Evolutionary conservation across 2,888 invertebrate genomes (phyloP).

Genomic region (Anthophora plumipes): DNA sequence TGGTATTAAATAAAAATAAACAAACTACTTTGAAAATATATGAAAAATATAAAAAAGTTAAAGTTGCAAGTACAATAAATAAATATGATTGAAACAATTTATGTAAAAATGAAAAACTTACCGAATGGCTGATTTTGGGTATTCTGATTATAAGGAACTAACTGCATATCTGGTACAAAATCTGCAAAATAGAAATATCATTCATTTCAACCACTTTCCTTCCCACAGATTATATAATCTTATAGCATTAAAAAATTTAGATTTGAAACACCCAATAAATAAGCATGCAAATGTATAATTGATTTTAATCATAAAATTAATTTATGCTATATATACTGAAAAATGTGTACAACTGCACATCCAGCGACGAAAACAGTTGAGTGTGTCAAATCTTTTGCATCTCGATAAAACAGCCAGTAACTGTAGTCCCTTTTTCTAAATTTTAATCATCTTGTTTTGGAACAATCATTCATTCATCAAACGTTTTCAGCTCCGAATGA

Average conservation of each 20-base stretch:
- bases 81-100: background rate
- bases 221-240: conserved; percentile 2
- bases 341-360: conserved; percentile 47
- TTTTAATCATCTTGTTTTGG: conserved; percentile 32
- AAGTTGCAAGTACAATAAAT: background rate
- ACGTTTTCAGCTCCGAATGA: conserved; percentile 43
- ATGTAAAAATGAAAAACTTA: conserved; percentile 54
- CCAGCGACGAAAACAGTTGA: conserved; percentile 51
- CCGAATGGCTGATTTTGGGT: conserved; percentile 74
- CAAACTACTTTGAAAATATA: background rate
- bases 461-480: conserved; percentile 18
- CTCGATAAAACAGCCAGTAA: conserved; percentile 35
- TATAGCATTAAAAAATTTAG: conserved; percentile 26
- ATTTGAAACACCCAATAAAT: conserved; percentile 63
- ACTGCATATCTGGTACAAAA: conserved; percentile 71
- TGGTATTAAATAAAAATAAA: background rate
- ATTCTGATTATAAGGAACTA: conserved; percentile 73
- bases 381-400: conserved; percentile 60
- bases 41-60: background rate
- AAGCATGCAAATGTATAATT: conserved; percentile 51
- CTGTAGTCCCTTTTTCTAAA: conserved; percentile 37
- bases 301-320: conserved; percentile 35
- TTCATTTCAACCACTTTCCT: conserved; percentile 23
- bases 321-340: conserved; percentile 26
- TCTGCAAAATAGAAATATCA: conserved; percentile 64